Percentiles rank a stretch among this genome's conserved stretches.
These are phyloP conservation scores for Odocoileus hemionus DNA, from an alignment of 2,113 vertebrate genomes.

Conservation along the genomic window DNA sequence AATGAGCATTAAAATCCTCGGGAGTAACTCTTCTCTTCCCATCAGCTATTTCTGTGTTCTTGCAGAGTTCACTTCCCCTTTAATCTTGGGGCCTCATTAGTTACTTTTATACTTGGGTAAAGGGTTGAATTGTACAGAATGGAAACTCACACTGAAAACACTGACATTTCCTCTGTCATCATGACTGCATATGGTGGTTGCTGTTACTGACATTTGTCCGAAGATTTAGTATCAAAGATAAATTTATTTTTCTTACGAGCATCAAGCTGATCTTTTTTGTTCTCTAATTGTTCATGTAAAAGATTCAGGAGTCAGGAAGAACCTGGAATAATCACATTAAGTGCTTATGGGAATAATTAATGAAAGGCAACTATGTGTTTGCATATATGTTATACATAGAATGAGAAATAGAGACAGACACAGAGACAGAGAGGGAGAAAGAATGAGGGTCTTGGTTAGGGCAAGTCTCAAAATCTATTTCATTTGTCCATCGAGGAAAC, in stretches of 20 bases:
- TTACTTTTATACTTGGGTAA: conserved; percentile 43
- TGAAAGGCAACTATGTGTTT: not conserved
- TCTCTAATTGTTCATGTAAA: not conserved
- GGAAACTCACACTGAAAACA: not conserved
- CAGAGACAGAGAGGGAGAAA: not conserved
- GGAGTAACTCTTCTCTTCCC: conserved; percentile 50
- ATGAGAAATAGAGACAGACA: not conserved
- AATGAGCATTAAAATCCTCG: conserved; percentile 68
- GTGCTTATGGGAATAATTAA: not conserved
- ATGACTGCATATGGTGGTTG: not conserved
- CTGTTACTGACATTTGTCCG: not conserved
- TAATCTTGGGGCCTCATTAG: conserved; percentile 61
- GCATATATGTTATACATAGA: not conserved
- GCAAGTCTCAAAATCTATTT: conserved; percentile 42
- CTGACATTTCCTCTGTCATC: conserved; percentile 30
- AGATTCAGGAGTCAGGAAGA: not conserved
- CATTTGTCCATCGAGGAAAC: conserved; percentile 23
- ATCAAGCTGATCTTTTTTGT: not conserved
- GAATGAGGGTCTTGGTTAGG: not conserved
- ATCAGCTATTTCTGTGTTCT: not conserved
- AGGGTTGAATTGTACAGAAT: not conserved
- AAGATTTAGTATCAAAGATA: not conserved
- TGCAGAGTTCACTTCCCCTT: conserved; percentile 45
- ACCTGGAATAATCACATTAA: not conserved
- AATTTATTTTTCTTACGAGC: conserved; percentile 28